Percentiles rank a stretch among this genome's conserved stretches.
phyloP scores from a whole-genome alignment of 2,113 vertebrate genomes.

The Numida meleagris region DNA sequence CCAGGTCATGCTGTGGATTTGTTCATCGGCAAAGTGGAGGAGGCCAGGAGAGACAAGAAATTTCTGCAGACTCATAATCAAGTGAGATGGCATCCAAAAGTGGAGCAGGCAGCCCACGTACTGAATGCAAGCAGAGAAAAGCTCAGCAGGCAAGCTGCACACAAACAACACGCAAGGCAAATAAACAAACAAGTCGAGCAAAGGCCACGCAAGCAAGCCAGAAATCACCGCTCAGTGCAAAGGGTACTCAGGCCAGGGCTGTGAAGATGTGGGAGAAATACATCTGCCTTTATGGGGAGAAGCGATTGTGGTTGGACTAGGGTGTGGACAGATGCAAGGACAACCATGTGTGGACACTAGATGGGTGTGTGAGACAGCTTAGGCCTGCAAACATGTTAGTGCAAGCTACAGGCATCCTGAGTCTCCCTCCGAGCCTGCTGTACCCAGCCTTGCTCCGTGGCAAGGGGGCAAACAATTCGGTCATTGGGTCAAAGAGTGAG shows the following conservation, averaged over 20 bases:
- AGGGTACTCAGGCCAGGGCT: not conserved
- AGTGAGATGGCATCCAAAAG: not conserved
- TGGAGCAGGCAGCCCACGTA: not conserved
- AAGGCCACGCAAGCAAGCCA: not conserved
- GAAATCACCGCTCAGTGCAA: fast-evolving
- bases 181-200: constrained; percentile 63
- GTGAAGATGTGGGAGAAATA: not conserved
- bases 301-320: fast-evolving
- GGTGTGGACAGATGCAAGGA: not conserved
- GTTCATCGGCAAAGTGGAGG: not conserved
- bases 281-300: not conserved
- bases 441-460: fast-evolving
- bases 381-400: fast-evolving
- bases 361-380: not conserved
- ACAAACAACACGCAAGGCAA: fast-evolving
- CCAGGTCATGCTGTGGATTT: fast-evolving
- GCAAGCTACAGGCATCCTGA: fast-evolving
- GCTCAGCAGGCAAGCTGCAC: constrained; percentile 65
- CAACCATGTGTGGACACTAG: fast-evolving
- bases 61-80: not conserved
- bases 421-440: not conserved
- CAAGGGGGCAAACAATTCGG: not conserved
- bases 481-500: not conserved
- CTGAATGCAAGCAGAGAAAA: constrained; percentile 32
- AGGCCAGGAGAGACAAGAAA: not conserved